Evolutionary conservation across 1,140 invertebrate genomes (phyloP).

Genomic region (Centruroides vittatus): DNA sequence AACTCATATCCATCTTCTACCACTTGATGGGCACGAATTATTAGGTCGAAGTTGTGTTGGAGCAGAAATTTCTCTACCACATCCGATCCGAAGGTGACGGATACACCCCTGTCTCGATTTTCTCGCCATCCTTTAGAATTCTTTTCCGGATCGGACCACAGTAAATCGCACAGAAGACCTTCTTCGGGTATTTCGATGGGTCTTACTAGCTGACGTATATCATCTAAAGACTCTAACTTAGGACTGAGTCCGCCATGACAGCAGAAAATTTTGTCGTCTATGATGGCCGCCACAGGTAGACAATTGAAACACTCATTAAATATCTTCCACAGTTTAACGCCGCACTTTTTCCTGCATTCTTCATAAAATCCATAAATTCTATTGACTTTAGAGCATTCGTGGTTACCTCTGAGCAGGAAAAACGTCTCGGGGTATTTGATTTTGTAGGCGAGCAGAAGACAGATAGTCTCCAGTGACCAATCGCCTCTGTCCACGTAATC

Average conservation of each 20-base stretch:
- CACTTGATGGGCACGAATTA: constrained; percentile 95
- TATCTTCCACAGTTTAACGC: constrained; percentile 99
- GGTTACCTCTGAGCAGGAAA: constrained; percentile 95
- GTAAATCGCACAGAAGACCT: constrained; percentile 76
- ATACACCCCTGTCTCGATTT: constrained; percentile 94
- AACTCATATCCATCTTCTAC: constrained; percentile 99
- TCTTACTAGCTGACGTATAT: constrained; percentile 39
- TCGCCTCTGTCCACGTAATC: constrained; percentile 27
- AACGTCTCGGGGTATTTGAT: constrained; percentile 96
- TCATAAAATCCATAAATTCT: constrained; percentile 99
- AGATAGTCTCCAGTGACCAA: constrained; percentile 46
- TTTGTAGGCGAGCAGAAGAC: constrained; percentile 78
- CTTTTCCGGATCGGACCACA: constrained; percentile 83
- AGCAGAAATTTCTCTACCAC: constrained; percentile 99
- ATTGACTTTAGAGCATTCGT: constrained; percentile 98
- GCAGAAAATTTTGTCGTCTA: constrained; percentile 42
- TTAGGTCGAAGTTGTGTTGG: constrained; percentile 92
- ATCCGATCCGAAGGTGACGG: constrained; percentile 99
- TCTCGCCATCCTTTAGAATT: constrained; percentile 85
- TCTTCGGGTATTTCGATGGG: constrained; percentile 41
- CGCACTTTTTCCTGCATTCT: constrained; percentile 97
- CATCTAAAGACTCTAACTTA: constrained; percentile 34
- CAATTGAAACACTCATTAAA: constrained; percentile 97
- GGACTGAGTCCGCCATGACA: constrained; percentile 36
- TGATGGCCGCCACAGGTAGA: constrained; percentile 90